These are phyloP conservation scores for Drosophila greeni DNA, from an alignment of 2,888 invertebrate species.

Conservation along the genomic window DNA sequence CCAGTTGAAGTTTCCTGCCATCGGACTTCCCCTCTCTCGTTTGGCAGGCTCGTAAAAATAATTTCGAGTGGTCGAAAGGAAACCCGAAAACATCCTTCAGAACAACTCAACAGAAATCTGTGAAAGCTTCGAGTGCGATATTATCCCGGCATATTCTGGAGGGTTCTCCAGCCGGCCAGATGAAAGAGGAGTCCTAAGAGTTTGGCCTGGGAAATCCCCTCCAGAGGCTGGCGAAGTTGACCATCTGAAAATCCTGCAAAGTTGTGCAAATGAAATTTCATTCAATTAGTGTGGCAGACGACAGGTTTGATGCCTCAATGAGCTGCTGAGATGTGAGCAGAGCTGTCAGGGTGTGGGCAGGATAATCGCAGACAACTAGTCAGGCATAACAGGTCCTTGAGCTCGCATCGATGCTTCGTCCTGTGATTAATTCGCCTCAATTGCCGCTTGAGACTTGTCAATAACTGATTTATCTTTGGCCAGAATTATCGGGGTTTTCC, in stretches of 20 bases:
- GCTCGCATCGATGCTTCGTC: neutral
- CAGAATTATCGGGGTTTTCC: neutral
- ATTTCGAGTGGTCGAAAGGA: conserved; percentile 16
- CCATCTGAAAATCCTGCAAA: conserved; percentile 11
- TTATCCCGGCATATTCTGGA: conserved; percentile 19
- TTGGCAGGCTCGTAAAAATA: conserved; percentile 21
- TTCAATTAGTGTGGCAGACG: conserved; percentile 34
- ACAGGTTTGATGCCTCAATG: conserved; percentile 33
- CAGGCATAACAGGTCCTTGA: conserved; percentile 6
- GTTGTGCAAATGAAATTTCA: conserved; percentile 42
- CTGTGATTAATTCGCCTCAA: conserved; percentile 17
- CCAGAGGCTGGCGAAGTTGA: conserved; percentile 1
- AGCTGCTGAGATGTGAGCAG: conserved; percentile 12
- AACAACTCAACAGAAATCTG: conserved; percentile 8
- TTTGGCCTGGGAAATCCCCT: neutral
- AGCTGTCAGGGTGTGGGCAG: neutral
- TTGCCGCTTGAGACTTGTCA: conserved; percentile 11
- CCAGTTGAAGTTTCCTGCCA: conserved; percentile 26
- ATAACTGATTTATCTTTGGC: conserved; percentile 1
- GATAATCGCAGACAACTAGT: conserved; percentile 8
- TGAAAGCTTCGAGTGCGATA: conserved; percentile 32
- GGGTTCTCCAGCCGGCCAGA: conserved; percentile 9
- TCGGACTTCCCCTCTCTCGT: neutral
- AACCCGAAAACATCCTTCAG: conserved; percentile 22
- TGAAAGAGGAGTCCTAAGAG: neutral